A percentile compares a stretch with the other conserved stretches of the same genome.
Evolutionary conservation across 2,888 invertebrate species (phyloP).

Genomic region (Cryptus viduatorius): DNA sequence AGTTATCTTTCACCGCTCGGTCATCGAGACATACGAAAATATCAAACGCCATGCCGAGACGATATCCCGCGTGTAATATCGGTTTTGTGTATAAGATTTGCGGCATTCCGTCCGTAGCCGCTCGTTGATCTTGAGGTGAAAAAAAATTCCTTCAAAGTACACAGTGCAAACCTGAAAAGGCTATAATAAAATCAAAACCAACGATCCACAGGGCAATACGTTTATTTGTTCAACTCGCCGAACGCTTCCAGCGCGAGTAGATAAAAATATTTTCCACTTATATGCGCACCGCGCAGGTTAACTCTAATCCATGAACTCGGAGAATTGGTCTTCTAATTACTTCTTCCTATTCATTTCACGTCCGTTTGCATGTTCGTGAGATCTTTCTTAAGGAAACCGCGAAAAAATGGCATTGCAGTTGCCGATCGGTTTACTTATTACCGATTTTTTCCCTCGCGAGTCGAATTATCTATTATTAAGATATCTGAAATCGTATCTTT

Average conservation of each 20-base stretch:
- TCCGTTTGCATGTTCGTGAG: not conserved
- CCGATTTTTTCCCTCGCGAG: not conserved
- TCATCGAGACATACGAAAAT: slow-evolving; percentile 61
- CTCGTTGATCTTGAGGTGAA: slow-evolving; percentile 52
- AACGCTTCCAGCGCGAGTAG: not conserved
- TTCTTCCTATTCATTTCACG: not conserved
- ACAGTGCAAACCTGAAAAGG: slow-evolving; percentile 1
- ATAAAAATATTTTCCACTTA: not conserved
- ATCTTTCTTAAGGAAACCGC: not conserved
- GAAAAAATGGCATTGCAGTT: not conserved
- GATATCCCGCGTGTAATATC: not conserved
- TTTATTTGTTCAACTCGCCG: slow-evolving; percentile 2
- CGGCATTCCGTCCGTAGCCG: not conserved
- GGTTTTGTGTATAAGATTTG: not conserved
- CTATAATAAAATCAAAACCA: slow-evolving; percentile 14
- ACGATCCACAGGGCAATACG: not conserved
- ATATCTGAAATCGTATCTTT: no score
- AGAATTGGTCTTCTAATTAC: not conserved
- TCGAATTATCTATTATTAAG: not conserved
- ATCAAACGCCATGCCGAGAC: slow-evolving; percentile 36
- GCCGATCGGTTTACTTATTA: not conserved
- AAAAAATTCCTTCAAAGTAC: slow-evolving; percentile 43
- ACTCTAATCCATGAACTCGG: not conserved
- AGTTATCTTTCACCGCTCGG: slow-evolving; percentile 60
- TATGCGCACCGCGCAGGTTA: not conserved